phyloP scores from a whole-genome alignment of 2,888 invertebrate genomes.

The Allygus modestus region DNA sequence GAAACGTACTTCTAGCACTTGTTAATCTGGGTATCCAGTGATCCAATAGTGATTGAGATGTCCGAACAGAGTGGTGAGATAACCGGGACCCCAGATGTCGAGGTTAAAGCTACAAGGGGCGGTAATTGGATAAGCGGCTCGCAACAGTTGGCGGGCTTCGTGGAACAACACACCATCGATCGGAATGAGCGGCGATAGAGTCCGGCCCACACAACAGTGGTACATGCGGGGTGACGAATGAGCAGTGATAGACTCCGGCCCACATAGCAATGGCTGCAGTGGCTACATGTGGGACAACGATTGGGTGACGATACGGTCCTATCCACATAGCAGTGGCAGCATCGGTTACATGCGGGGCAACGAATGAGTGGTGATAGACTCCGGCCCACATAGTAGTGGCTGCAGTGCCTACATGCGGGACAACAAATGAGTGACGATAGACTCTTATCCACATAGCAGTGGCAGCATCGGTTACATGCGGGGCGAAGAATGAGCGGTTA shows the following conservation, averaged over 20 bases:
- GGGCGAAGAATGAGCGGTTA: background rate
- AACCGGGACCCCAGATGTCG: conserved; percentile 19
- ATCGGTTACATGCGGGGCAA: too few relatives aligned
- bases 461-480: background rate
- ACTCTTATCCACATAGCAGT: background rate
- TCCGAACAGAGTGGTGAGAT: background rate
- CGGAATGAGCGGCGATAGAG: background rate
- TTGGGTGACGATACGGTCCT: too few relatives aligned
- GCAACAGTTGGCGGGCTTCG: background rate
- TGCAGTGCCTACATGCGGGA: too few relatives aligned
- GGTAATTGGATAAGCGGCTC: conserved; percentile 35
- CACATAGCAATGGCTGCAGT: too few relatives aligned
- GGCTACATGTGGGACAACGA: too few relatives aligned
- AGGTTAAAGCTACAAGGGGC: conserved; percentile 38
- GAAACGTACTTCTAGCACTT: too few relatives aligned
- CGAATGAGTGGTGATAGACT: too few relatives aligned
- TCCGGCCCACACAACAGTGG: background rate
- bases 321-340: too few relatives aligned
- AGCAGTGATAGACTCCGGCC: too few relatives aligned
- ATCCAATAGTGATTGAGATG: too few relatives aligned
- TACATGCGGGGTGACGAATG: background rate
- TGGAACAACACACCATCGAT: conserved; percentile 40
- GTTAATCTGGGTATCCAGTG: too few relatives aligned
- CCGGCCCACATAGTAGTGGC: too few relatives aligned
- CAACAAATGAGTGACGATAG: conserved; percentile 4